Percentiles rank a stretch among this genome's conserved stretches.
phyloP scores from a whole-genome alignment of 2,888 invertebrate genomes.

The Oligia strigilis region DNA sequence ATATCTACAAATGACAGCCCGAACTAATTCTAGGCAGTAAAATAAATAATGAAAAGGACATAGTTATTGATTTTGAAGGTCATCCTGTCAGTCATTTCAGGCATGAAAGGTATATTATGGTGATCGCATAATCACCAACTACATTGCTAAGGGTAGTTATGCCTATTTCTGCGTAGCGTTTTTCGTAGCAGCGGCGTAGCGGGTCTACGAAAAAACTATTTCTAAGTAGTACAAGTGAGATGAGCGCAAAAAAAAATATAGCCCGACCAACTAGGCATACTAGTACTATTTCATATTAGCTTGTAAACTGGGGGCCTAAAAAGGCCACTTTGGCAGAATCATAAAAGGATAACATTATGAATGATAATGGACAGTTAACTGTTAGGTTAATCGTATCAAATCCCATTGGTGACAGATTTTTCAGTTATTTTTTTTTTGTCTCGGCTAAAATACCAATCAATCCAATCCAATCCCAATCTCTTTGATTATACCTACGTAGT shows the following conservation, averaged over 20 bases:
- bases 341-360: no score
- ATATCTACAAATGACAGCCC: not conserved
- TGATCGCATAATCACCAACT: no score
- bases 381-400: no score
- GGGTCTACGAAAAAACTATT: slow-evolving; percentile 32
- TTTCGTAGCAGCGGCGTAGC: slow-evolving; percentile 42
- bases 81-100: not conserved
- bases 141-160: not conserved
- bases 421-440: no score
- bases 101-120: no score
- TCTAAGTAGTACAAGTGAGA: not conserved
- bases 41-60: not conserved
- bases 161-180: not conserved
- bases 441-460: no score
- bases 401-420: no score
- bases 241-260: not conserved
- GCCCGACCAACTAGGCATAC: not conserved
- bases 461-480: no score
- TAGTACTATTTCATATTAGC: no score
- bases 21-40: not conserved
- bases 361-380: no score
- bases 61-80: not conserved
- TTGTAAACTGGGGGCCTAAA: not conserved
- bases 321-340: no score
- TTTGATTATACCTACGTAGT: no score